Evolutionary conservation across 2,888 invertebrate genomes (phyloP).

Genomic region (Sycophila texana): DNA sequence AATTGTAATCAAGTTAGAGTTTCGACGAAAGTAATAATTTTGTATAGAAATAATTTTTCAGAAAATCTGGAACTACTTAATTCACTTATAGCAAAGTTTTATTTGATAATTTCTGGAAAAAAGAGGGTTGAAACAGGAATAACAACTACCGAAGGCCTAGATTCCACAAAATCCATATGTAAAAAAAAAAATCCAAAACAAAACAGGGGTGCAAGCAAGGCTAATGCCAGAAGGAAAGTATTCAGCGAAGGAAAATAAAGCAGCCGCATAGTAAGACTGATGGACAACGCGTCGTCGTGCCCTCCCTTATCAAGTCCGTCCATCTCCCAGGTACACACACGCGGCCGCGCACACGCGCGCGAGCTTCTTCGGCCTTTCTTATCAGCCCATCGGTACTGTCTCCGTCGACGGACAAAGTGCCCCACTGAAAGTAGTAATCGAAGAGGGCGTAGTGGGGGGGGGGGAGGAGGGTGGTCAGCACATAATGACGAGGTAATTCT

Average conservation of each 20-base stretch:
- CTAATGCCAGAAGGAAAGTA: neutral
- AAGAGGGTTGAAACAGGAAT: too few relatives aligned
- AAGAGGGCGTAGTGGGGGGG: neutral
- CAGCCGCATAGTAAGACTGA: conserved; percentile 10
- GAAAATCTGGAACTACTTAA: too few relatives aligned
- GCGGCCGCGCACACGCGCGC: neutral
- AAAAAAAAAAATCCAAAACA: conserved; percentile 3
- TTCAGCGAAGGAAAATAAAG: conserved; percentile 14
- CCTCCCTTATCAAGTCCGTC: conserved; percentile 14
- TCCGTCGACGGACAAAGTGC: conserved; percentile 13
- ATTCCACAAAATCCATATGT: neutral
- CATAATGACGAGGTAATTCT: conserved; percentile 72
- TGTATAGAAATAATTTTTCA: too few relatives aligned
- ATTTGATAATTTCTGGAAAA: too few relatives aligned
- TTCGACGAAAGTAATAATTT: too few relatives aligned
- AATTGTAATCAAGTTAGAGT: too few relatives aligned
- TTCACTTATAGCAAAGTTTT: too few relatives aligned
- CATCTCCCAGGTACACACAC: conserved; percentile 31
- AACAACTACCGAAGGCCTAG: neutral
- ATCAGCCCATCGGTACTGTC: conserved; percentile 48
- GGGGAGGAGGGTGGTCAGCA: neutral
- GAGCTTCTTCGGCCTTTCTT: conserved; percentile 47
- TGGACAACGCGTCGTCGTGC: neutral
- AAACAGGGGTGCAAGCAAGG: conserved; percentile 4
- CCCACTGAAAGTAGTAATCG: conserved; percentile 28